Evolutionary conservation across 2,113 vertebrate species (phyloP).

Genomic region (Lucifuga dentata): DNA sequence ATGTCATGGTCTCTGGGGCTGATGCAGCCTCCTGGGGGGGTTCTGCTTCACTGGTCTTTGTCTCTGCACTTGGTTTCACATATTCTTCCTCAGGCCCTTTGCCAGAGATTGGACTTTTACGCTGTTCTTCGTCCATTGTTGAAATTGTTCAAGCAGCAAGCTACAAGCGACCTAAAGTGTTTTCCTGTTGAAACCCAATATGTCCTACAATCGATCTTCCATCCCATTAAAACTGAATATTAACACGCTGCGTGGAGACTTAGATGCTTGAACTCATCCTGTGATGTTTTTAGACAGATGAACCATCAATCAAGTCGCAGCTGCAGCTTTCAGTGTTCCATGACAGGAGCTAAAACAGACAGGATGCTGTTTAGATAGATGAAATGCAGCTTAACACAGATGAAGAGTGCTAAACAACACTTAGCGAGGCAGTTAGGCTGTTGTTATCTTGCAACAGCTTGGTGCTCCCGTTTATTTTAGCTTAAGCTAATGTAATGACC

Average conservation of each 20-base stretch:
- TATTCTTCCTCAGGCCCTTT: constrained; percentile 27
- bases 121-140: constrained; percentile 59
- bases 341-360: constrained; percentile 2
- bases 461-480: too few relatives aligned
- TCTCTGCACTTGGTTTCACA: constrained; percentile 25
- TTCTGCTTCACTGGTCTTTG: constrained; percentile 10
- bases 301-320: not conserved
- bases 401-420: not conserved
- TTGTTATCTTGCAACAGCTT: too few relatives aligned
- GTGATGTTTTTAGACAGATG: not conserved
- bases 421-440: constrained; percentile 13
- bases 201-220: not conserved
- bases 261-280: not conserved
- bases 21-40: not conserved
- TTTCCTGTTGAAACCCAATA: not conserved
- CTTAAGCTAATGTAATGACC: too few relatives aligned
- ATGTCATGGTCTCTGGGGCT: not conserved
- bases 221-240: constrained; percentile 29
- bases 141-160: constrained; percentile 22
- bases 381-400: too few relatives aligned
- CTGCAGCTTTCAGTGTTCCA: constrained; percentile 13
- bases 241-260: not conserved
- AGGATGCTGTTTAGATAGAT: not conserved
- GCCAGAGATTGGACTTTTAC: constrained; percentile 7
- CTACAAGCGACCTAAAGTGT: not conserved